Conservation (phyloP, 1,140 invertebrate species). For the Babylonia areolata region DNA sequence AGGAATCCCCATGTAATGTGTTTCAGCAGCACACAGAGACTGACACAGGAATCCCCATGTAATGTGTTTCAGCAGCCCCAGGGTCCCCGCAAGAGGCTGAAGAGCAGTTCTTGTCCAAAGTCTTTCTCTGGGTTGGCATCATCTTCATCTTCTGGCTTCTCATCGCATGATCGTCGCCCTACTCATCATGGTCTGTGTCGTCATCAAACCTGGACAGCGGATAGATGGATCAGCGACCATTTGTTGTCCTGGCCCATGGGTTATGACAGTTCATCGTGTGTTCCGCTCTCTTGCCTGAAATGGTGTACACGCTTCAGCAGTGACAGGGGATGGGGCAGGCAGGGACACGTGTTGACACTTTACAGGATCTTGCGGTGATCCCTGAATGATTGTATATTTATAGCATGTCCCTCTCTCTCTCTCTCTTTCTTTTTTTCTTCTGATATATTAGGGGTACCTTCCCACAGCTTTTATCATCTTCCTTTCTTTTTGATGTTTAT, state of each 20-base stretch:
- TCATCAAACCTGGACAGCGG: no score
- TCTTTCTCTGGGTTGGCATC: conserved; percentile 94
- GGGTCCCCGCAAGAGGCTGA: conserved; percentile 92
- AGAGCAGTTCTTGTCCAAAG: conserved; percentile 93
- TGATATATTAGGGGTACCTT: no score
- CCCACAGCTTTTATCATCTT: background rate
- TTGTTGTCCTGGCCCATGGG: background rate
- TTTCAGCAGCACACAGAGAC: no score
- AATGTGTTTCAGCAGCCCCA: conserved; percentile 80
- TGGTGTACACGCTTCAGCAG: background rate
- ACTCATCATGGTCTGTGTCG: background rate
- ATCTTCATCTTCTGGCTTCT: conserved; percentile 94
- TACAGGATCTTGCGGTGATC: no score
- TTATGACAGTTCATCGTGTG: background rate
- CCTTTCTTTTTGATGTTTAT: no score
- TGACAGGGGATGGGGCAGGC: background rate
- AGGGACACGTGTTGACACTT: no score
- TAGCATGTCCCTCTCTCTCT: no score
- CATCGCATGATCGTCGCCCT: conserved; percentile 83
- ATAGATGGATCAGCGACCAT: no score
- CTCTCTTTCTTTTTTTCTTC: no score
- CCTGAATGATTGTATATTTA: no score
- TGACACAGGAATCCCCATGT: no score
- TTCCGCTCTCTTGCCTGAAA: background rate
- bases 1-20: no score